Conservation (phyloP, 2,888 invertebrate genomes). For the Pristionchus maxplancki region DNA sequence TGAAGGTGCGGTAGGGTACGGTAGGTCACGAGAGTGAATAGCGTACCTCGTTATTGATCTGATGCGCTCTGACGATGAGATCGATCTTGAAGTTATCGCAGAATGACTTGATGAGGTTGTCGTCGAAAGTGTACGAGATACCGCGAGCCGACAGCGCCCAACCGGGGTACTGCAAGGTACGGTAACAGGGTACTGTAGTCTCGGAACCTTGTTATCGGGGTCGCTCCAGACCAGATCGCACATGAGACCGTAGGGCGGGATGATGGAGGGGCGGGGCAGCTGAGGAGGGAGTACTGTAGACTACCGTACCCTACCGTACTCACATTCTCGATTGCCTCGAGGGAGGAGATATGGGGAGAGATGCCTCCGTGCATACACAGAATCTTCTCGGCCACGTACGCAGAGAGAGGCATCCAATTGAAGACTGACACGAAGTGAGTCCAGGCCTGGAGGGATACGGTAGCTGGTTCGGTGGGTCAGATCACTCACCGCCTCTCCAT, state of each 20-base stretch:
- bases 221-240: conserved; percentile 72
- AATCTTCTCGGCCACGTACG: conserved; percentile 63
- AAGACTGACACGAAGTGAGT: conserved; percentile 67
- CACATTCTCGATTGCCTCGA: conserved; percentile 64
- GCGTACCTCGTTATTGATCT: conserved; percentile 77
- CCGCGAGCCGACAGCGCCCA: conserved; percentile 78
- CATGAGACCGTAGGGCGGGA: conserved; percentile 68
- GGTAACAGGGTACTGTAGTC: background rate
- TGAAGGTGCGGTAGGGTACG: background rate
- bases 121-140: conserved; percentile 82
- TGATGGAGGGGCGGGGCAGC: conserved; percentile 64
- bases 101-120: conserved; percentile 80
- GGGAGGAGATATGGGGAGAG: conserved; percentile 62
- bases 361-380: conserved; percentile 74
- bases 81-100: conserved; percentile 80
- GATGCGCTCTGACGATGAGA: conserved; percentile 81
- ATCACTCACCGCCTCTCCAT: conserved; percentile 54
- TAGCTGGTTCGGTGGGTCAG: background rate
- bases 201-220: conserved; percentile 58
- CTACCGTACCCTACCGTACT: background rate
- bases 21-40: background rate
- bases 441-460: conserved; percentile 58
- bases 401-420: conserved; percentile 70
- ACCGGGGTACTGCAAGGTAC: conserved; percentile 53
- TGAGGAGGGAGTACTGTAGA: conserved; percentile 43